Base-by-base conservation (phyloP, 1,140 invertebrate genomes). In the Megalonaias nervosa region DNA sequence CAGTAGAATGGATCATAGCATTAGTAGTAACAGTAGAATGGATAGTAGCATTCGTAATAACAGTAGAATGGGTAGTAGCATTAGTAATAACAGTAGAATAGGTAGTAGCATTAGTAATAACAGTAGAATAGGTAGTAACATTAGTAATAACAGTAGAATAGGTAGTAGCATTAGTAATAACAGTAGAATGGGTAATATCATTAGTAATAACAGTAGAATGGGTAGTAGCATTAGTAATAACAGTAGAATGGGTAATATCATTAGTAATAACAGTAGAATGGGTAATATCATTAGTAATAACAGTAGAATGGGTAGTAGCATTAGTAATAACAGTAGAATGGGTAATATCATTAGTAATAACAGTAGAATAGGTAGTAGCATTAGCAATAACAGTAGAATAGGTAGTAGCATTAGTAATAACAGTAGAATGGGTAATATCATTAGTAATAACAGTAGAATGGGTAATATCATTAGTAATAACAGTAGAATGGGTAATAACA, bases 111-210 rank as follows among this genome's bases (percentile, higher is more conserved):
- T 9, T 1, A 71, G 67, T 71, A 71, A 31, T 57, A 65, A 21
- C 48, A 26, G 26, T 2, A 26, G 2, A 26, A 26, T 12, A 26
- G 26, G 65, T 71, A 70, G 26, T 26, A 26, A 26, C 26, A 26
- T 26, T 71, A 31, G 73, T 58, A 71, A 55, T 62, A 71, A 57
- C 4, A 61, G 69, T 60, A 2, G 69, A 15, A 71, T 19, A 15
- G 58, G 69, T 69, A 74, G 65, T 74, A 74, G 71, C 48, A 74
- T 64, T 74, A 74, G 71, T 74, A 74, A 60, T 74, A 74, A 67
- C 71, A 72, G 71, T 4, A 73, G 3, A n/a, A n/a, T n/a, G n/a
- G n/a, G n/a, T n/a, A n/a, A n/a, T n/a, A n/a, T n/a, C n/a, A n/a
- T n/a, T n/a, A n/a, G n/a, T n/a, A n/a, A n/a, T n/a, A n/a, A n/a